Evolutionary conservation across 2,797 vertebrate species (phyloP).

Genomic region (Staurois parvus): DNA sequence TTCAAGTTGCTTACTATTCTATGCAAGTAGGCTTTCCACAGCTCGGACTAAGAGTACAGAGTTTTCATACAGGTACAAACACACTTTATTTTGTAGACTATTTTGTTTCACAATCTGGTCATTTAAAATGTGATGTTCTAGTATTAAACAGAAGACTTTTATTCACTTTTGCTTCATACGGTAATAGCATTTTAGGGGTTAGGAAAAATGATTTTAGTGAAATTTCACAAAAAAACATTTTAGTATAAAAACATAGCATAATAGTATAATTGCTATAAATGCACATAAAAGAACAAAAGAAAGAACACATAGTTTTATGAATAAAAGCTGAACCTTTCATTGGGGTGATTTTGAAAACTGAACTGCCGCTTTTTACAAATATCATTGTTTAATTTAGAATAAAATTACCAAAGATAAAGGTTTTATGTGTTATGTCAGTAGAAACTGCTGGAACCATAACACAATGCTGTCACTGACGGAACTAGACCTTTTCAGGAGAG

Average conservation of each 20-base stretch:
- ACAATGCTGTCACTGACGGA: too few species aligned
- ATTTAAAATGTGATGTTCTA: neutral
- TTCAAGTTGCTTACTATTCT: too few species aligned
- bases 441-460: neutral
- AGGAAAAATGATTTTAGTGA: neutral
- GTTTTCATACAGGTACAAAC: too few species aligned
- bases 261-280: slow-evolving; percentile 38
- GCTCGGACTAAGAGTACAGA: too few species aligned
- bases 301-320: neutral
- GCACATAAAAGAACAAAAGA: slow-evolving; percentile 2
- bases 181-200: neutral
- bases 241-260: slow-evolving; percentile 8
- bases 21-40: too few species aligned
- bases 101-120: too few species aligned
- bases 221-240: slow-evolving; percentile 31
- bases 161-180: neutral
- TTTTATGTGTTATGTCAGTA: slow-evolving; percentile 12
- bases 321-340: slow-evolving; percentile 47
- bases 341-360: slow-evolving; percentile 28
- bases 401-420: slow-evolving; percentile 20
- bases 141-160: neutral
- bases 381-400: slow-evolving; percentile 43
- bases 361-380: slow-evolving; percentile 35
- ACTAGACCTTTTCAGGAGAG: too few species aligned
- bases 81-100: too few species aligned